Conservation (phyloP, 2,113 vertebrate genomes). For the Engystomops pustulosus region DNA sequence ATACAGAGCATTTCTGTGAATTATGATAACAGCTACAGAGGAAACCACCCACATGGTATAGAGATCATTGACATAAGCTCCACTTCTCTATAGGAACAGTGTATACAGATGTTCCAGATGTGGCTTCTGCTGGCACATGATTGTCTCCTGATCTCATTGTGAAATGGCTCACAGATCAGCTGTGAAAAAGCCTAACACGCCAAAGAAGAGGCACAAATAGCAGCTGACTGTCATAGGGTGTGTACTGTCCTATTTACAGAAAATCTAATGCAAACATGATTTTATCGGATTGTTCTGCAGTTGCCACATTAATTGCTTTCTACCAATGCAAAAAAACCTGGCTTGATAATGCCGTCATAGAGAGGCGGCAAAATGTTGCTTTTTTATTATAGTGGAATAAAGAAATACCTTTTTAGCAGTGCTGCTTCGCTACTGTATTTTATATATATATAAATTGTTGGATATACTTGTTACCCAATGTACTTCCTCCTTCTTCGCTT, state of each 20-base stretch:
- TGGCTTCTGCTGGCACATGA: constrained; percentile 13
- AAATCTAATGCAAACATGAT: not conserved
- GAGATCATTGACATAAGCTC: not conserved
- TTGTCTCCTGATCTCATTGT: not conserved
- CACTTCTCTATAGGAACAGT: not conserved
- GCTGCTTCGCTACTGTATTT: no score
- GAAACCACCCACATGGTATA: constrained; percentile 18
- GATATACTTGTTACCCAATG: no score
- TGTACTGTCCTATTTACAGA: not conserved
- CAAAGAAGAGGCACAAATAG: not conserved
- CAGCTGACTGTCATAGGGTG: constrained; percentile 1
- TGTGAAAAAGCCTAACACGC: not conserved
- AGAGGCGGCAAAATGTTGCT: no score
- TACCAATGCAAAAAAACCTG: not conserved
- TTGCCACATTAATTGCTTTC: not conserved
- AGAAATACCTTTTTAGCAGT: no score
- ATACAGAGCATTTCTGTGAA: not conserved
- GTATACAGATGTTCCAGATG: not conserved
- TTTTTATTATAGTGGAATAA: no score
- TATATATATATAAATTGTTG: no score
- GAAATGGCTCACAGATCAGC: not conserved
- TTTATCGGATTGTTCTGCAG: not conserved
- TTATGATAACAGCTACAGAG: not conserved
- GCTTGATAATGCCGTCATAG: no score
- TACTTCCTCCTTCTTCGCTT: no score